A percentile compares a stretch with the other conserved stretches of the same genome.
These are phyloP conservation scores for Ctenosaura bakeri DNA, from an alignment of 2,797 vertebrate genomes.

Conservation along the genomic window DNA sequence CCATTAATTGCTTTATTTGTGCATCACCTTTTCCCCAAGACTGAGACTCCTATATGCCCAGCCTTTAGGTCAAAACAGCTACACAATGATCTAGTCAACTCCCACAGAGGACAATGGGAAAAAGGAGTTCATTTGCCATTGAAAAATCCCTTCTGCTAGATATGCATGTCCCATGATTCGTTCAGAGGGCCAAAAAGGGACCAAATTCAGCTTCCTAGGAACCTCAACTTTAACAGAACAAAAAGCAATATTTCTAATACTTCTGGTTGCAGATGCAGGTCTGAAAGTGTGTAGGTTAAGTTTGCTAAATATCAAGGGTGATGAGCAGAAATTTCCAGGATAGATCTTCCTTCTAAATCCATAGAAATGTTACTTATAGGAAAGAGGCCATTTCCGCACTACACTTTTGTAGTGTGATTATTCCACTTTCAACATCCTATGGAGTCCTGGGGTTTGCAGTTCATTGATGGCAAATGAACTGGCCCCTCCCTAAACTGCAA, in stretches of 20 bases:
- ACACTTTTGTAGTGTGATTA: too few relatives aligned
- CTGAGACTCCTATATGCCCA: neutral
- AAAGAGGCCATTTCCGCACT: too few relatives aligned
- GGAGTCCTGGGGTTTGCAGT: too few relatives aligned
- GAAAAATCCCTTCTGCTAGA: neutral
- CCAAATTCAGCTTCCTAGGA: neutral
- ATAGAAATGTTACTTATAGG: too few relatives aligned
- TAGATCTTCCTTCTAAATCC: neutral
- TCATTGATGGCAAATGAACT: too few relatives aligned
- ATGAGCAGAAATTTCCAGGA: neutral
- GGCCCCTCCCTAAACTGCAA: too few relatives aligned
- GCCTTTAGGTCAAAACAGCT: neutral
- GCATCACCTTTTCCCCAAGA: neutral
- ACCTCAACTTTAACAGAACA: neutral
- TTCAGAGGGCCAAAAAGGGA: neutral
- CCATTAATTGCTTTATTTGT: neutral
- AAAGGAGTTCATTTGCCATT: neutral
- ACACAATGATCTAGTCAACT: neutral
- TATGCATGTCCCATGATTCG: neutral
- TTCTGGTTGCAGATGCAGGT: neutral
- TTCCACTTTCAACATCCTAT: too few relatives aligned
- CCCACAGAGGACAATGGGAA: neutral
- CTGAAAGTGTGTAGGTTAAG: neutral
- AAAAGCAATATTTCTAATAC: neutral
- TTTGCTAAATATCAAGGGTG: neutral